Evolutionary conservation across 2,797 vertebrate genomes (phyloP).

Genomic region (Rhabdomys pumilio): DNA sequence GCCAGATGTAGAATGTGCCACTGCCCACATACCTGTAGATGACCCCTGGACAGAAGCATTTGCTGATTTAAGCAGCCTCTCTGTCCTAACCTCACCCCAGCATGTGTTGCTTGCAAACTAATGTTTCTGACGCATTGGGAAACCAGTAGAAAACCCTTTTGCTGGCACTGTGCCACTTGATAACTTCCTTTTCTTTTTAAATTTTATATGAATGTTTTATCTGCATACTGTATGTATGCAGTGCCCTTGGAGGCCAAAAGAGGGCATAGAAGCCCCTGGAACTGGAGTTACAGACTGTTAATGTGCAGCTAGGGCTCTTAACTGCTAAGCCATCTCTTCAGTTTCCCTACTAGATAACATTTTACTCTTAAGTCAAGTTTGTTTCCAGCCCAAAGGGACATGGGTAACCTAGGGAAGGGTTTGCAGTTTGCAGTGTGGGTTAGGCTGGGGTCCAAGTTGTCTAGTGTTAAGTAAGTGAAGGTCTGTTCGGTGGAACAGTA

Average conservation of each 20-base stretch:
- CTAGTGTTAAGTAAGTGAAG: not conserved
- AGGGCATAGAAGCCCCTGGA: not conserved
- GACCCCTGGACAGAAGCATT: too few species aligned
- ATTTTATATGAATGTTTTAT: not conserved
- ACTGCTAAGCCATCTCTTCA: not conserved
- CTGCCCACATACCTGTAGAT: not conserved
- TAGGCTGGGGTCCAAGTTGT: not conserved
- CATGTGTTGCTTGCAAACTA: not conserved
- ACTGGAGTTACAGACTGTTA: not conserved
- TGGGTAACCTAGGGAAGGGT: too few species aligned
- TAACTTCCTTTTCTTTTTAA: not conserved
- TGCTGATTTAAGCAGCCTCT: not conserved
- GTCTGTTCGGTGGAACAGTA: not conserved
- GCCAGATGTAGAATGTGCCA: not conserved
- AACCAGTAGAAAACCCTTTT: not conserved
- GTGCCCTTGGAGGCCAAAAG: not conserved
- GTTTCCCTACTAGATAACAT: not conserved
- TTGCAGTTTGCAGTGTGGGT: rapidly evolving
- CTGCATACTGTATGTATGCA: not conserved
- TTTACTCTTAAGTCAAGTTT: not conserved
- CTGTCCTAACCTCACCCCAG: rapidly evolving
- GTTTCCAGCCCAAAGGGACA: not conserved
- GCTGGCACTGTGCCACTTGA: not conserved
- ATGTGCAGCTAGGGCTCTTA: not conserved
- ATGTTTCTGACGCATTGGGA: not conserved